Percentiles rank a stretch among this genome's conserved stretches.
phyloP scores from a whole-genome alignment of 2,888 invertebrate species.

The Trachelus tabidus region DNA sequence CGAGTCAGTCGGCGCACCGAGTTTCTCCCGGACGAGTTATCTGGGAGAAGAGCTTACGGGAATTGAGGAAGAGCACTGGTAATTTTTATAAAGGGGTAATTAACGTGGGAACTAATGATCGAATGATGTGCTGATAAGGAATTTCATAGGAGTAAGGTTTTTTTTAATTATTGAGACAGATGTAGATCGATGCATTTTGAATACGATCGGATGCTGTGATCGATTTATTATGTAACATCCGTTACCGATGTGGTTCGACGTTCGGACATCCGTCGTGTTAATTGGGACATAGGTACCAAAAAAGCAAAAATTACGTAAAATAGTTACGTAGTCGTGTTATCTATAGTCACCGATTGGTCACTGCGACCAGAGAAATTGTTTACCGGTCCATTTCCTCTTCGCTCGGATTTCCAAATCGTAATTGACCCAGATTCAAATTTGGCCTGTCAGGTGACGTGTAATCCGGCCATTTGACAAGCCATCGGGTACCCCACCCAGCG shows the following conservation, averaged over 20 bases:
- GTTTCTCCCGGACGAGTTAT: background rate
- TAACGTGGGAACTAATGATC: too few relatives aligned
- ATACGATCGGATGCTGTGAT: conserved; percentile 18
- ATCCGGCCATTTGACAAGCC: background rate
- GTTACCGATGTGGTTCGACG: background rate
- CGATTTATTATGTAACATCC: background rate
- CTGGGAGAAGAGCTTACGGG: background rate
- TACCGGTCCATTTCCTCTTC: background rate
- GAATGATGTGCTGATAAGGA: background rate
- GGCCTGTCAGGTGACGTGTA: background rate
- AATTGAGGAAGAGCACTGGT: background rate
- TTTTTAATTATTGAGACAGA: background rate
- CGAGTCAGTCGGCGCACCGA: background rate
- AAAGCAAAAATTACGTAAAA: background rate
- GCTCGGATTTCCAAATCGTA: background rate
- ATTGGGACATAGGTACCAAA: background rate
- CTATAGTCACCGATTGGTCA: background rate
- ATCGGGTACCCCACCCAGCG: background rate
- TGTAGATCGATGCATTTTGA: conserved; percentile 17
- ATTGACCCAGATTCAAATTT: conserved; percentile 1
- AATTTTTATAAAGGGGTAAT: background rate
- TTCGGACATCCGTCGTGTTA: background rate
- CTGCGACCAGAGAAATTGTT: background rate
- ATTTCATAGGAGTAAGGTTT: background rate
- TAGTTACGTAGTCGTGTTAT: background rate